Base-by-base conservation (phyloP, 1,140 invertebrate genomes). In the Trichonephila clavata region DNA sequence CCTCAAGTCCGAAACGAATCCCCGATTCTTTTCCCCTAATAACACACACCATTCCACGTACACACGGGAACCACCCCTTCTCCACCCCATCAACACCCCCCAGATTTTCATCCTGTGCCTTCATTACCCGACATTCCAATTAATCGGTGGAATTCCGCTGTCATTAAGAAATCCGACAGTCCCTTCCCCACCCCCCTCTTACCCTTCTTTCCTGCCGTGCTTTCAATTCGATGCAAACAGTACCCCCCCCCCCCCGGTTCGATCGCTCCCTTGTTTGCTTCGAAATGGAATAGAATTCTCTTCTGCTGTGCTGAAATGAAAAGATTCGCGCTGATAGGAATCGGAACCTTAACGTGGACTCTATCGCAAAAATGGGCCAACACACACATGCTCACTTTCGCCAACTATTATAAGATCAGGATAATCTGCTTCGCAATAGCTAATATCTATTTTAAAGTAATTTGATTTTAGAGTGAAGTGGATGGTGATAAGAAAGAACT, bases 91-190 rank as follows among this genome's bases (percentile, higher is more conserved):
- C 63, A 65, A 21, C 24, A 16, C 71, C 68, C 24, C 71, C 27
- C 71, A 77, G 71, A 77, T 77, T 77, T 77, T 77, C 71, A 27
- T 86, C 50, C 83, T 18, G 84, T 24, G 61, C 88, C 88, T 90
- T 90, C 88, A 90, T 90, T 89, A 90, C 71, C 88, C 88, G 88
- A 80, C 88, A 90, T 90, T 90, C 88, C 88, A 90, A 90, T 90
- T 90, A 90, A 90, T 90, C 68, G 88, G 65, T 59, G 88, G 60
- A 90, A 90, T 90, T 90, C 88, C 88, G 63, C 50, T 60, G 71
- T 90, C 88, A 90, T 90, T 90, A 68, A 68, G 65, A 68, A 68
- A 88, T 88, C 86, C 86, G 86, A 68, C 86, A 88, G 60, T 20
- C 57, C 57, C 59, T 21, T 24, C 1, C 5, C 84, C 14, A 16